Evolutionary conservation across 2,113 vertebrate genomes (phyloP).

Genomic region (Aptenodytes patagonicus): DNA sequence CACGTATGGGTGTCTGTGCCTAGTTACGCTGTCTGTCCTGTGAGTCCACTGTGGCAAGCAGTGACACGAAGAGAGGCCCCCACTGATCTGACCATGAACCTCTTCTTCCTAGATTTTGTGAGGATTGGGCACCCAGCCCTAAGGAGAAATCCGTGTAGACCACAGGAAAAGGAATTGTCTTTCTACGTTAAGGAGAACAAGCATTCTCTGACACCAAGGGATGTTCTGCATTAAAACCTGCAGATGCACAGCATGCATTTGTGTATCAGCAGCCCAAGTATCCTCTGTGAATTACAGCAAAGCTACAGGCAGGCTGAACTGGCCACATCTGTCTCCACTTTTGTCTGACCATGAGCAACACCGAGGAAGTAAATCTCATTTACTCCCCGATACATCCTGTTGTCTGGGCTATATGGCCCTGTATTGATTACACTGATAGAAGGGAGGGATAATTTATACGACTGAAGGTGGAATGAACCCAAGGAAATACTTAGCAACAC

Average conservation of each 20-base stretch:
- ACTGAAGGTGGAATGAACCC: background rate
- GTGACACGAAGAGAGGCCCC: background rate
- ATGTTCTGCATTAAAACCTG: background rate
- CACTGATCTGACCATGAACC: background rate
- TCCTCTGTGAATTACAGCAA: accelerated
- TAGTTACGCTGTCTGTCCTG: accelerated
- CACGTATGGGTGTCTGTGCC: accelerated
- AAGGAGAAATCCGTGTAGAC: background rate
- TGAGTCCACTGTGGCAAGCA: background rate
- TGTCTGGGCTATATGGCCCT: background rate
- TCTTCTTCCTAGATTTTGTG: background rate
- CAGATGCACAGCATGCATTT: background rate
- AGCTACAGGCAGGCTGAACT: background rate
- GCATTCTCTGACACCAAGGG: background rate
- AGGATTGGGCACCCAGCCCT: background rate
- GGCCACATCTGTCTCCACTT: background rate
- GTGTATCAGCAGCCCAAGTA: background rate
- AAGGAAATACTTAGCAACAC: background rate
- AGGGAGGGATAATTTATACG: background rate
- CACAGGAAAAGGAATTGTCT: background rate
- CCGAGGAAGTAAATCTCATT: background rate
- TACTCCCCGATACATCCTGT: accelerated
- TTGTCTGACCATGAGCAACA: background rate
- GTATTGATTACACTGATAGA: background rate
- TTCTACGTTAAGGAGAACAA: accelerated